phyloP scores from a whole-genome alignment of 2,113 vertebrate species.

The Collichthys lucidus region DNA sequence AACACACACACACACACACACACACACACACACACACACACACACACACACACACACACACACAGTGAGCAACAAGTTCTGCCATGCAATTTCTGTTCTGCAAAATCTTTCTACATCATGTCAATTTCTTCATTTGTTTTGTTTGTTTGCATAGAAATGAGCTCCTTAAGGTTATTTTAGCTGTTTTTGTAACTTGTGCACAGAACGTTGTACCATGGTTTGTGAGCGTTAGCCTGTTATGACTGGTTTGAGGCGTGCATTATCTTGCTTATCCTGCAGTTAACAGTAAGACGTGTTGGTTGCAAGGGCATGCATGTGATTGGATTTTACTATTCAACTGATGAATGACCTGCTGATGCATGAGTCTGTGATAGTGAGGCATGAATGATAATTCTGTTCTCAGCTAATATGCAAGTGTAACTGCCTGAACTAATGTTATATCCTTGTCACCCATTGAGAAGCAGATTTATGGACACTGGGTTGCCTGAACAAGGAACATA shows the following conservation, averaged over 20 bases:
- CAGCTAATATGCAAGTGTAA: too few relatives aligned
- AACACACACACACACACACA: too few relatives aligned
- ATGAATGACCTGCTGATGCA: not conserved
- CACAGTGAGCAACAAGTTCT: not conserved
- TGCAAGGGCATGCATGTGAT: not conserved
- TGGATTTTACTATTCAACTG: not conserved
- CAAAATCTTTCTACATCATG: not conserved
- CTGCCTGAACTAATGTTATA: too few relatives aligned
- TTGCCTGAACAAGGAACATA: too few relatives aligned
- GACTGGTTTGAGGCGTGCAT: not conserved
- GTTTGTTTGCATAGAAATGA: not conserved
- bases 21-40: not conserved
- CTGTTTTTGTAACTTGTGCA: not conserved
- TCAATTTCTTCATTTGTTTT: not conserved
- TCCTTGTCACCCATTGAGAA: too few relatives aligned
- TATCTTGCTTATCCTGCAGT: not conserved
- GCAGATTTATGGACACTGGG: too few relatives aligned
- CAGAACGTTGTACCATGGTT: not conserved
- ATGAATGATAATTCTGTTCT: not conserved
- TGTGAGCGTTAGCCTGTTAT: not conserved
- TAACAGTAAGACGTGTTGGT: too few relatives aligned
- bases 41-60: too few relatives aligned
- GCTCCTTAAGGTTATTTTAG: not conserved
- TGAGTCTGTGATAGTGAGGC: too few relatives aligned
- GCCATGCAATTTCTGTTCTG: not conserved